Evolutionary conservation across 2,113 vertebrate species (phyloP).

Genomic region (Crotalus horridus): DNA sequence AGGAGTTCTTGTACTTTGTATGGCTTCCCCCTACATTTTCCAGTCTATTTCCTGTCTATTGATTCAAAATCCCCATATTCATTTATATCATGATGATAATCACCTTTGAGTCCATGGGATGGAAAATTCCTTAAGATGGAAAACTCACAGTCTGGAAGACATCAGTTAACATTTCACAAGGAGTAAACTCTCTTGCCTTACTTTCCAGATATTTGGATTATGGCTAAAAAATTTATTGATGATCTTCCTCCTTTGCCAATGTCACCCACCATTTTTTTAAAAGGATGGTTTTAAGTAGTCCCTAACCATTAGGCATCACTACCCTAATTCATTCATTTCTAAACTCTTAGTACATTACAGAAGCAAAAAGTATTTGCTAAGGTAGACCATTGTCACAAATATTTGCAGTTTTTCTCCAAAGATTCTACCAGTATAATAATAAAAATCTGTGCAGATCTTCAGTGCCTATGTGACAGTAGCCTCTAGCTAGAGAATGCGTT

Average conservation of each 20-base stretch:
- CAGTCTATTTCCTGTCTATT: background rate
- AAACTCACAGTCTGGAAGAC: background rate
- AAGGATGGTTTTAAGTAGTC: background rate
- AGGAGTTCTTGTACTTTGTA: background rate
- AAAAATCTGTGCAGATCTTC: background rate
- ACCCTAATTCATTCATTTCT: background rate
- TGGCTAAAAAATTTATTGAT: background rate
- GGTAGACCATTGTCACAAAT: background rate
- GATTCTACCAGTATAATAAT: background rate
- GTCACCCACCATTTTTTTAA: background rate
- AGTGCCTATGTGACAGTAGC: background rate
- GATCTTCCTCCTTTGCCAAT: background rate
- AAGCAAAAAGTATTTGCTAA: background rate
- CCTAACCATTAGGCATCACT: background rate
- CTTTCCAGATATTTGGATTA: background rate
- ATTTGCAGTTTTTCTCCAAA: background rate
- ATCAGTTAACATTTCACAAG: background rate
- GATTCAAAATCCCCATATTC: background rate
- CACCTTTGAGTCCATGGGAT: background rate
- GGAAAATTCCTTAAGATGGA: background rate
- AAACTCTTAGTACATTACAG: background rate
- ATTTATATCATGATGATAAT: background rate
- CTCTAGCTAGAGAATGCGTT: background rate
- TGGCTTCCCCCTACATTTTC: background rate
- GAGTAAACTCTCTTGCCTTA: background rate